Evolutionary conservation across 2,888 invertebrate genomes (phyloP).

Genomic region (Cabera pusaria): DNA sequence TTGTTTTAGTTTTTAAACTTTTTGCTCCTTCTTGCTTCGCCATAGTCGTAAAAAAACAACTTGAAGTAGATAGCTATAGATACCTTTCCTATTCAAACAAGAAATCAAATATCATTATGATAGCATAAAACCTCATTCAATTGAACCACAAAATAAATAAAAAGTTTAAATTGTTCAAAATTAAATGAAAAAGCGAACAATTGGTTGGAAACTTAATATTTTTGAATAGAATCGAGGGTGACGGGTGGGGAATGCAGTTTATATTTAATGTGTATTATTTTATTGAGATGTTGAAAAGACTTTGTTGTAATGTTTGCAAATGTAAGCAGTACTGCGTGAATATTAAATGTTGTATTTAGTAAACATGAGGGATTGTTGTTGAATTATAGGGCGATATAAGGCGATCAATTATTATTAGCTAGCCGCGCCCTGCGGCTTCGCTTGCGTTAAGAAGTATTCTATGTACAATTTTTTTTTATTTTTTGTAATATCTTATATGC

Average conservation of each 20-base stretch:
- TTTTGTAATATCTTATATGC: too few species aligned
- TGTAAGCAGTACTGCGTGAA: constrained; percentile 33
- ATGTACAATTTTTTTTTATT: too few species aligned
- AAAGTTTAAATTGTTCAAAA: constrained; percentile 4
- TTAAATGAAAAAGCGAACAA: constrained; percentile 4
- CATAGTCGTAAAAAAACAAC: too few species aligned
- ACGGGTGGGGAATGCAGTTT: background rate
- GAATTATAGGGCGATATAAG: too few species aligned
- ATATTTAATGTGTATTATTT: constrained; percentile 9
- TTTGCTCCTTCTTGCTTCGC: too few species aligned
- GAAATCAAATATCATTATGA: constrained; percentile 27
- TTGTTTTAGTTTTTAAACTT: too few species aligned
- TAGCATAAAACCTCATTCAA: constrained; percentile 19
- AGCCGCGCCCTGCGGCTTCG: too few species aligned
- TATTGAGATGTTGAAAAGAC: constrained; percentile 15
- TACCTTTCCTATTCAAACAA: constrained; percentile 9
- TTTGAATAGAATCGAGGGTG: constrained; percentile 14
- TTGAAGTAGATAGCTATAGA: constrained; percentile 13
- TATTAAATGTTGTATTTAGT: too few species aligned
- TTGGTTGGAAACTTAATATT: constrained; percentile 16
- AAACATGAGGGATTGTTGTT: too few species aligned
- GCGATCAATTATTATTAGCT: too few species aligned
- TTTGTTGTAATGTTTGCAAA: constrained; percentile 35
- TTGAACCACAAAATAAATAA: constrained; percentile 15
- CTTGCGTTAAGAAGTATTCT: too few species aligned